Evolutionary conservation across 2,888 invertebrate genomes (phyloP).

Genomic region (Pterobdella sp.): DNA sequence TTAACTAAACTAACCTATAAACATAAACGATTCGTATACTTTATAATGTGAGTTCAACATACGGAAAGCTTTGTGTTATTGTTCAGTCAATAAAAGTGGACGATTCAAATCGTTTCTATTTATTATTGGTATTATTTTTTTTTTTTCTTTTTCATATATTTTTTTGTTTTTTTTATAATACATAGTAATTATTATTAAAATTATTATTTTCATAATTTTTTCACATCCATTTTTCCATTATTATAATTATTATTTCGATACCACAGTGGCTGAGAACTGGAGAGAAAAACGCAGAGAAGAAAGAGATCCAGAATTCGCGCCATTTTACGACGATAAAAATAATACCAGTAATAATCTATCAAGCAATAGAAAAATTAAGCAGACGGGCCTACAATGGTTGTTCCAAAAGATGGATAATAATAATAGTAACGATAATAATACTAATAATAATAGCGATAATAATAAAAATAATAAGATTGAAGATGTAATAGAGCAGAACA

Average conservation of each 20-base stretch:
- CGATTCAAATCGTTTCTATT: too few species aligned
- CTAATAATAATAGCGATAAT: neutral
- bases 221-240: too few species aligned
- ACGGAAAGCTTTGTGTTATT: too few species aligned
- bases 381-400: neutral
- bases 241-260: neutral
- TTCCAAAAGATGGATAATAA: neutral
- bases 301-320: constrained; percentile 36
- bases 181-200: neutral
- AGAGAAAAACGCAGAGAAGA: constrained; percentile 29
- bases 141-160: too few species aligned
- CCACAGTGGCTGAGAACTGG: constrained; percentile 31
- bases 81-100: too few species aligned
- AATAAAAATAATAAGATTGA: neutral
- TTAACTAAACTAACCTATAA: too few species aligned
- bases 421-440: neutral
- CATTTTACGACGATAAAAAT: constrained; percentile 30
- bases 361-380: neutral
- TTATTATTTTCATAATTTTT: too few species aligned
- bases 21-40: too few species aligned
- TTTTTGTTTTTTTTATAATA: too few species aligned
- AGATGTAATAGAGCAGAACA: neutral
- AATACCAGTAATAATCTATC: neutral
- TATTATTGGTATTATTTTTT: too few species aligned
- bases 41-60: too few species aligned